Conservation (phyloP, 2,888 invertebrate genomes). For the Papilio protenor region DNA sequence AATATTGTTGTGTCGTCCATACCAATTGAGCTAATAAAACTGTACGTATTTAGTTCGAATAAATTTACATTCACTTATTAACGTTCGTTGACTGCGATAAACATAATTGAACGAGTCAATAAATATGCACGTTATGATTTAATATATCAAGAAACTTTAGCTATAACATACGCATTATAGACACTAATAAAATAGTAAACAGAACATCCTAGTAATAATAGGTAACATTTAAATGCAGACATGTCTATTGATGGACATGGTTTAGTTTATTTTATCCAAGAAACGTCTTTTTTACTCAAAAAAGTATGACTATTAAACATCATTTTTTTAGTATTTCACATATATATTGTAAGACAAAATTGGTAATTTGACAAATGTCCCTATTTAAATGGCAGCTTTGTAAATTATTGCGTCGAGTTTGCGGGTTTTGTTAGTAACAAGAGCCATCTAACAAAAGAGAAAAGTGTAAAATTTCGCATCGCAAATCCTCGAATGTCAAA, state of each 20-base stretch:
- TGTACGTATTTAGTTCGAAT: constrained; percentile 55
- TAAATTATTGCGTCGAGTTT: neutral
- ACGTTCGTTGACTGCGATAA: constrained; percentile 45
- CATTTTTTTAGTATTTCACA: neutral
- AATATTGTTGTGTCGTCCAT: neutral
- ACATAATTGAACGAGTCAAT: constrained; percentile 21
- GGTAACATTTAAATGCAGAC: too few relatives aligned
- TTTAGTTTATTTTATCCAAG: too few relatives aligned
- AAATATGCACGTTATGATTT: neutral
- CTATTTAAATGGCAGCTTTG: neutral
- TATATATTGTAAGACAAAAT: neutral
- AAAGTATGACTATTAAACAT: too few relatives aligned
- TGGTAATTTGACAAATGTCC: neutral
- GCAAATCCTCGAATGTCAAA: constrained; percentile 36
- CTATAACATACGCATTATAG: neutral
- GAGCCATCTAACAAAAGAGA: constrained; percentile 3
- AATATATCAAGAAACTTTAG: neutral
- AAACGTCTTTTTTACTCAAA: too few relatives aligned
- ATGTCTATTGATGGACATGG: too few relatives aligned
- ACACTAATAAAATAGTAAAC: neutral
- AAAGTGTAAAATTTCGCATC: constrained; percentile 32
- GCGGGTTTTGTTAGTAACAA: neutral
- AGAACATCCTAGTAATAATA: too few relatives aligned
- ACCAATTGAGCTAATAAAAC: constrained; percentile 63
- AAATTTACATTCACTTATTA: constrained; percentile 50